Percentiles rank a stretch among this genome's conserved stretches.
phyloP scores from a whole-genome alignment of 2,113 vertebrate species.

The Buteo buteo region DNA sequence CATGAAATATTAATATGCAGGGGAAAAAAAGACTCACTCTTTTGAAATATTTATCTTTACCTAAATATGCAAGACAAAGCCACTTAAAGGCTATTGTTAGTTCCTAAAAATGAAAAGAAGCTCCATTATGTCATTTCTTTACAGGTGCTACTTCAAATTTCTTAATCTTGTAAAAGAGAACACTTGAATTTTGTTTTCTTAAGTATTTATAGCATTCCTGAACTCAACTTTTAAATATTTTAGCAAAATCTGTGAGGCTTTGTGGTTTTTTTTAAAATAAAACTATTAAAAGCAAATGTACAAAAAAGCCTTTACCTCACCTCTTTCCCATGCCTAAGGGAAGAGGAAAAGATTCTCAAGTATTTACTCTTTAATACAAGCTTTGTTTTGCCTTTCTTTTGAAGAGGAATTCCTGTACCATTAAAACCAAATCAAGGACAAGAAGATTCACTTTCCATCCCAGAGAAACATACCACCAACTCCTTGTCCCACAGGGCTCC shows the following conservation, averaged over 20 bases:
- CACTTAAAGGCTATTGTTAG: not conserved
- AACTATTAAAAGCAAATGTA: not conserved
- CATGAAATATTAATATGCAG: not conserved
- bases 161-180: not conserved
- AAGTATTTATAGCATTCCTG: not conserved
- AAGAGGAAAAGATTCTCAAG: not conserved
- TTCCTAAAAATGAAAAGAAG: not conserved
- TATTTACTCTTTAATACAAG: not conserved
- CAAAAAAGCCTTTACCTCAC: not conserved
- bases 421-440: not conserved
- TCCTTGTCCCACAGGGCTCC: not conserved
- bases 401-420: not conserved
- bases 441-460: not conserved
- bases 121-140: not conserved
- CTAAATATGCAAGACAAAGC: not conserved
- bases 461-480: not conserved
- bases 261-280: too few species aligned
- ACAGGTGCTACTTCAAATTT: not conserved
- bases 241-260: not conserved
- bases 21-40: not conserved
- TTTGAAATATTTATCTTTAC: not conserved
- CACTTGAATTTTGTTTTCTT: not conserved
- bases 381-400: not conserved
- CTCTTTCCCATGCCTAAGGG: not conserved
- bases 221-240: not conserved